Evolutionary conservation across 2,113 vertebrate genomes (phyloP).

Genomic region (Rhynchopsitta pachyrhyncha): DNA sequence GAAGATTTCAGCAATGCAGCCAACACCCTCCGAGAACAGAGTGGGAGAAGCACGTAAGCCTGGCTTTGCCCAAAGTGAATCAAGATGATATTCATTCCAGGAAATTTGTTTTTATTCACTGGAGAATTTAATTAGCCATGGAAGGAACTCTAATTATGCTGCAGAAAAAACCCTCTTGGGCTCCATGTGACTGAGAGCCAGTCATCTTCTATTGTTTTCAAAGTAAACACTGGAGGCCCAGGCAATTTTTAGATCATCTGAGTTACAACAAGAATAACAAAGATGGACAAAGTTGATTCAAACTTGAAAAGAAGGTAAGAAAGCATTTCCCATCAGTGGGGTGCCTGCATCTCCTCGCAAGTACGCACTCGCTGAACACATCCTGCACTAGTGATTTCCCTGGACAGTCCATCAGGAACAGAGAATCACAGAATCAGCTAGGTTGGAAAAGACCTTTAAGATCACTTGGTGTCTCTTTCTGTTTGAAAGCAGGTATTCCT

Average conservation of each 20-base stretch:
- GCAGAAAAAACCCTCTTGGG: background rate
- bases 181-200: background rate
- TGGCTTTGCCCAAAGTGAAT: constrained; percentile 1
- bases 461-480: background rate
- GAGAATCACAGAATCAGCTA: background rate
- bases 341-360: background rate
- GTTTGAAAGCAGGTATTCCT: background rate
- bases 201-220: constrained; percentile 24
- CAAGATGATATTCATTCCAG: constrained; percentile 43
- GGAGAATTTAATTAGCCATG: constrained; percentile 61
- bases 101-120: constrained; percentile 57
- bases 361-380: background rate
- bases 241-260: background rate
- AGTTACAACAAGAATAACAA: background rate
- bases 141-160: constrained; percentile 48
- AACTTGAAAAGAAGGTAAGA: background rate
- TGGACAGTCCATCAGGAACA: background rate
- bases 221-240: constrained; percentile 45
- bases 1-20: background rate
- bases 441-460: background rate
- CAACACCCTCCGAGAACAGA: constrained; percentile 13
- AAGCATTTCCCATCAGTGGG: background rate
- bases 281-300: background rate
- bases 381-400: background rate
- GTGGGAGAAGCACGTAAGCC: background rate